Percentiles rank a stretch among this genome's conserved stretches.
Evolutionary conservation across 2,797 vertebrate species (phyloP).

Genomic region (Lerista edwardsae): DNA sequence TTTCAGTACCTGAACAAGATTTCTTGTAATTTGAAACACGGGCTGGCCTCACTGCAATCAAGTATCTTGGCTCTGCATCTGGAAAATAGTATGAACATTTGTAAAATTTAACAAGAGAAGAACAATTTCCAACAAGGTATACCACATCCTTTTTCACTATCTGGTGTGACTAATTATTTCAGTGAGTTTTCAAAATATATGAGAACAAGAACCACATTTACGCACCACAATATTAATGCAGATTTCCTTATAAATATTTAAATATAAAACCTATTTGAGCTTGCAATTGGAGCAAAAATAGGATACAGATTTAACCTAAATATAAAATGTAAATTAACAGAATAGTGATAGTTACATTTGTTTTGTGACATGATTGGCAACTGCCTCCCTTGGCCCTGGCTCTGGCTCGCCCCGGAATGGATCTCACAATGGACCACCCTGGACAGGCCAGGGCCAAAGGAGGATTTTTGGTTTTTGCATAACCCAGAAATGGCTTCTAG

Average conservation of each 20-base stretch:
- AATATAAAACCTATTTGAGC: neutral
- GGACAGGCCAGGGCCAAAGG: no score
- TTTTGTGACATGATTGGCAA: no score
- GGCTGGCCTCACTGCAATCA: constrained; percentile 89
- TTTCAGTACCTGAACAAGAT: constrained; percentile 79
- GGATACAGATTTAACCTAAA: neutral
- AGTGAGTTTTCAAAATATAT: constrained; percentile 19
- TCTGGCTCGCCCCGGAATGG: no score
- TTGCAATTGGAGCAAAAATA: neutral
- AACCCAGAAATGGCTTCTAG: no score
- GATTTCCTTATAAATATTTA: neutral
- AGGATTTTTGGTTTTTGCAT: no score
- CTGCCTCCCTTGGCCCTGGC: no score
- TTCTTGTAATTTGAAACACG: constrained; percentile 79
- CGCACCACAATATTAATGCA: neutral
- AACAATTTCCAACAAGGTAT: neutral
- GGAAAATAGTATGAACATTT: constrained; percentile 60
- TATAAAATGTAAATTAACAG: neutral
- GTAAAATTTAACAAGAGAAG: constrained; percentile 16
- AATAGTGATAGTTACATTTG: neutral
- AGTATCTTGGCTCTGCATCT: constrained; percentile 96
- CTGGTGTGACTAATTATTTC: neutral
- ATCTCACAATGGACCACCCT: no score
- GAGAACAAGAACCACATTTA: neutral
- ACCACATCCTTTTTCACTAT: neutral